These are phyloP conservation scores for Rallus crepitans DNA, from an alignment of 2,797 vertebrate genomes.

Conservation along the genomic window DNA sequence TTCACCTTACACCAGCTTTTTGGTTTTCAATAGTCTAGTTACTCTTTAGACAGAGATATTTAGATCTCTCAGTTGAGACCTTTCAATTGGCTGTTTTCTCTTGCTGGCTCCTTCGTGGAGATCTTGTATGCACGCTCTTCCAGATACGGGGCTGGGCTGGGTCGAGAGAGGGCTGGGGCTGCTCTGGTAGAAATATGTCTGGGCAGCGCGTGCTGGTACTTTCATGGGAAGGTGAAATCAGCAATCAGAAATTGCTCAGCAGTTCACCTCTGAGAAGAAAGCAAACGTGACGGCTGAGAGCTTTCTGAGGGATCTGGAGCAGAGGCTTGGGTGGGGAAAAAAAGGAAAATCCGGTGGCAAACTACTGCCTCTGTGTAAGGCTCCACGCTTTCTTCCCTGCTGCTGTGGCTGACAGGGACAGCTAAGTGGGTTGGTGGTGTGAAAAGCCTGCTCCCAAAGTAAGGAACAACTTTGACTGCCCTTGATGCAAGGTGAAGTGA, in stretches of 20 bases:
- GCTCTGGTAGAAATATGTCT: background rate
- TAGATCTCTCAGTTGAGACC: background rate
- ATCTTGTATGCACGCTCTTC: background rate
- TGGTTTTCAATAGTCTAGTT: background rate
- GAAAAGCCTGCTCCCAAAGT: background rate
- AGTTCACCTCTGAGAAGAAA: background rate
- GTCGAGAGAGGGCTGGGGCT: background rate
- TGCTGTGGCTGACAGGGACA: rapidly evolving
- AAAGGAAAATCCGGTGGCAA: background rate
- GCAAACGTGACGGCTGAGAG: background rate
- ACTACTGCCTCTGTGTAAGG: background rate
- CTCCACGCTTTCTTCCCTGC: background rate
- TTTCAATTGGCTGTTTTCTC: background rate
- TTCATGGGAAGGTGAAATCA: background rate
- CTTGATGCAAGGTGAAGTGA: background rate
- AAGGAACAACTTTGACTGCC: background rate
- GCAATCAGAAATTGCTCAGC: background rate
- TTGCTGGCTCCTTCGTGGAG: background rate
- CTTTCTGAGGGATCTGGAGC: background rate
- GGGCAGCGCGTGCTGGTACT: background rate
- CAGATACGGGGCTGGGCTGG: background rate
- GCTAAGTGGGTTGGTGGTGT: background rate
- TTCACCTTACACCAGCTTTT: background rate
- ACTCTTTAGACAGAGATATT: background rate
- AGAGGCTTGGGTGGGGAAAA: background rate